phyloP scores from a whole-genome alignment of 2,888 invertebrate species.

The Ethmia dodecea region DNA sequence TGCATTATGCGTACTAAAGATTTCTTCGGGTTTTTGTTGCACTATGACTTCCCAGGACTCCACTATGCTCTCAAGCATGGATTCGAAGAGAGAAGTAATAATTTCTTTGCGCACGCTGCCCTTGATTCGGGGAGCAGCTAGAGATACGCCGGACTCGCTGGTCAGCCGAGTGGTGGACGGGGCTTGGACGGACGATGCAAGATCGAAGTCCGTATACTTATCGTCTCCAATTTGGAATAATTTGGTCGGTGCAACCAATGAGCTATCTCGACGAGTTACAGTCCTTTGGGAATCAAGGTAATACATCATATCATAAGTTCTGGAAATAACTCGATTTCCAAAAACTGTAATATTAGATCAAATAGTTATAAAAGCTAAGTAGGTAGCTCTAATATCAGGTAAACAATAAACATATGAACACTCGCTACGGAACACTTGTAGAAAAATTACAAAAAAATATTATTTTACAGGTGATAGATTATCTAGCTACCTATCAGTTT shows the following conservation, averaged over 20 bases:
- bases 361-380: too few relatives aligned
- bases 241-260: constrained; percentile 33
- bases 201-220: too few relatives aligned
- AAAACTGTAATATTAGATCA: too few relatives aligned
- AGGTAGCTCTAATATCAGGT: too few relatives aligned
- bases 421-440: too few relatives aligned
- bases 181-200: not conserved
- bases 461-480: too few relatives aligned
- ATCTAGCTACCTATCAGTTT: too few relatives aligned
- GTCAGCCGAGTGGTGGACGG: constrained; percentile 25
- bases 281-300: constrained; percentile 56
- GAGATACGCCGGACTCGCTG: constrained; percentile 31
- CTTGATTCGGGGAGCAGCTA: constrained; percentile 26
- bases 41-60: constrained; percentile 52
- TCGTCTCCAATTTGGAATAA: constrained; percentile 10
- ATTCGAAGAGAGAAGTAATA: constrained; percentile 52
- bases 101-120: constrained; percentile 51
- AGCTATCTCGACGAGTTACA: constrained; percentile 57
- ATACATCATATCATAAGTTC: too few relatives aligned
- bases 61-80: constrained; percentile 55
- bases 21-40: constrained; percentile 32
- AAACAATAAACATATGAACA: not conserved
- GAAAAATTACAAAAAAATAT: too few relatives aligned
- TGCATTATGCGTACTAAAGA: constrained; percentile 31
- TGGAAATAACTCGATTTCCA: too few relatives aligned